Evolutionary conservation across 2,797 vertebrate genomes (phyloP), one percentile per base, ranked within the genome.

Genomic region (Kryptolebias ocellatus): DNA sequence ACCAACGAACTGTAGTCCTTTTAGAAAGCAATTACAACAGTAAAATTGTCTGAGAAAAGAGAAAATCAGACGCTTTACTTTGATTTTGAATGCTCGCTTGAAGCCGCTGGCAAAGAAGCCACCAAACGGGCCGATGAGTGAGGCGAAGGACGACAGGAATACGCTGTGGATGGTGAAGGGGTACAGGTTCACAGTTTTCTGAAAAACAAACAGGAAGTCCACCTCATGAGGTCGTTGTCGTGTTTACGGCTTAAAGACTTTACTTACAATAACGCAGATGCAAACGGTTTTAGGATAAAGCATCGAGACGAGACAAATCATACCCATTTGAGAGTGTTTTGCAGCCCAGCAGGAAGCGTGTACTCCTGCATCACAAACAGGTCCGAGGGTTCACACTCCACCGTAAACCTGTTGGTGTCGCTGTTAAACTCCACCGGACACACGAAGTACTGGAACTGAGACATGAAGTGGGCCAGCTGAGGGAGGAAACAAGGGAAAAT

Each of bases 21-120:
- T 24, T 24, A 24, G 20, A 24, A 24, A 24, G 20, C 20, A 24
- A 24, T 24, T 24, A 24, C 20, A 24, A 24, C 20, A 24, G 20
- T 24, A 24, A 24, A 24, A 24, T 24, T 24, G 20, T 11, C 9
- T 9, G 37, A 39, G 37, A 12, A 39, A 10, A 39, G 27, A 68
- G 1, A 45, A 67, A 50, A 0, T 1, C 4, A 60, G 39, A 45
- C 0, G 16, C 1, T 83, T 67, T 60, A 98, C 98, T 94, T 99
- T 99, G 77, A 99, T 99, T 94, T 99, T 98, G 82, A 99, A 99
- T 54, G 98, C 98, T 90, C 98, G 92, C 91, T 99, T 99, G 88
- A 99, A 99, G 73, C 98, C 98, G 64, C 98, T 99, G 71, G 98
- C 97, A 7, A 99, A 99, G 90, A 99, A 99, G 39, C 98, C 98